Evolutionary conservation across 2,113 vertebrate genomes (phyloP), one percentile per base, ranked within the genome.

Genomic region (Poecile atricapillus): DNA sequence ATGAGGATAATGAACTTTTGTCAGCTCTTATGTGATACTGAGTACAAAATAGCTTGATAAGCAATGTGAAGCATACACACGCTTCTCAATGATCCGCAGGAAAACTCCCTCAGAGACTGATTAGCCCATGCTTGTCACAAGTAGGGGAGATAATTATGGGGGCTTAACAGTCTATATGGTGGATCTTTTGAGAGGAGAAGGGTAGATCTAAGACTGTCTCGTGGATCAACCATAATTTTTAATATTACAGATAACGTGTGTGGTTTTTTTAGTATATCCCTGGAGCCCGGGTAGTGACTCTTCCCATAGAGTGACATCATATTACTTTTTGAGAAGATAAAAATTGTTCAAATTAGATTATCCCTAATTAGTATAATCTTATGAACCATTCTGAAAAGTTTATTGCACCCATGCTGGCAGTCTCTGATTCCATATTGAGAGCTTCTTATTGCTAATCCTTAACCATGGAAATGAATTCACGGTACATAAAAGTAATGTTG

Each of bases 101-200:
- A 97, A 98, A 98, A 98, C 97, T 98, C 98, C 98, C 98, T 98
- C 94, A 98, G 98, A 99, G 98, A 99, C 98, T 99, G 98, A 99
- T 99, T 99, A 99, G 98, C 94, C 97, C 97, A 96, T 65, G 93
- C 98, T 98, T 98, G 98, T 99, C 98, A 98, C 98, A 98, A 98
- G 98, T 98, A 98, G 97, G 97, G 96, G 97, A 98, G 98, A 98
- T 98, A 98, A 98, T 99, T 98, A 98, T 92, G 97, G 97, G 97
- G 98, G 98, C 98, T 99, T 98, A 98, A 98, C 97, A 97, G 97
- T 97, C 97, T 97, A 97, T 96, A 95, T 97, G 97, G 98, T 98
- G 97, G 98, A 98, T 98, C 98, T 98, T 98, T 98, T 97, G 98
- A 98, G 98, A 97, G 96, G 95, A 98, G 97, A 97, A 97, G 96